Percentiles rank a stretch among this genome's conserved stretches.
These are phyloP conservation scores for Diadumene lineata DNA, from an alignment of 92 coral and sea anemone genomes.

Conservation along the genomic window DNA sequence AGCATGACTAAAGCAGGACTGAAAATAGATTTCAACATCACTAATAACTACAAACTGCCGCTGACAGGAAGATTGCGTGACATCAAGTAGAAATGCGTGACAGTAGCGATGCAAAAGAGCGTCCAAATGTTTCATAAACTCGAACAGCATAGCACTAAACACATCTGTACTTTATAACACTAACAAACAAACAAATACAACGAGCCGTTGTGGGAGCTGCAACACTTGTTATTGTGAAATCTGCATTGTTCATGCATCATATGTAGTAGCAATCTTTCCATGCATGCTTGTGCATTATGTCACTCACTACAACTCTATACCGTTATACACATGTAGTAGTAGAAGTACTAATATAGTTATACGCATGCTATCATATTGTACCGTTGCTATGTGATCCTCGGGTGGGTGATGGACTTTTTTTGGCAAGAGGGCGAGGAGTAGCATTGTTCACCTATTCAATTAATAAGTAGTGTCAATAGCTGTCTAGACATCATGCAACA, in stretches of 20 bases:
- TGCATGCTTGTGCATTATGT: slow-evolving; percentile 7
- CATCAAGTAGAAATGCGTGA: not conserved
- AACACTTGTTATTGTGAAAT: no score
- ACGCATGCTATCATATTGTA: slow-evolving; percentile 88
- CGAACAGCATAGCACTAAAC: not conserved
- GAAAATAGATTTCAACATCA: not conserved
- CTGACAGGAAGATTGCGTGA: not conserved
- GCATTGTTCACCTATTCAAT: slow-evolving; percentile 99
- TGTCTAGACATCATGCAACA: slow-evolving; percentile 48
- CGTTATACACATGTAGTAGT: slow-evolving; percentile 7
- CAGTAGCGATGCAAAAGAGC: not conserved
- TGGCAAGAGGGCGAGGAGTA: slow-evolving; percentile 99
- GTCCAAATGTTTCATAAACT: not conserved
- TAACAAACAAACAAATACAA: no score
- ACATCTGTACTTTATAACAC: not conserved
- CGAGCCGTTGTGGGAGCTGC: not conserved
- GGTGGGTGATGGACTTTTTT: slow-evolving; percentile 92
- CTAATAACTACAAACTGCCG: slow-evolving; percentile 1
- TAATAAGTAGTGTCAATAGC: slow-evolving; percentile 85
- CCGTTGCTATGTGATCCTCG: slow-evolving; percentile 99
- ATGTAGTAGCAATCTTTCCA: not conserved
- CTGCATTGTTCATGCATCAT: slow-evolving; percentile 14
- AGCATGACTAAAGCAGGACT: no score
- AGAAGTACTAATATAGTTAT: slow-evolving; percentile 13
- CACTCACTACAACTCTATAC: slow-evolving; percentile 9